Evolutionary conservation across 2,797 vertebrate genomes (phyloP), one percentile per base, ranked within the genome.

Genomic region (Tympanoctomys barrerae): DNA sequence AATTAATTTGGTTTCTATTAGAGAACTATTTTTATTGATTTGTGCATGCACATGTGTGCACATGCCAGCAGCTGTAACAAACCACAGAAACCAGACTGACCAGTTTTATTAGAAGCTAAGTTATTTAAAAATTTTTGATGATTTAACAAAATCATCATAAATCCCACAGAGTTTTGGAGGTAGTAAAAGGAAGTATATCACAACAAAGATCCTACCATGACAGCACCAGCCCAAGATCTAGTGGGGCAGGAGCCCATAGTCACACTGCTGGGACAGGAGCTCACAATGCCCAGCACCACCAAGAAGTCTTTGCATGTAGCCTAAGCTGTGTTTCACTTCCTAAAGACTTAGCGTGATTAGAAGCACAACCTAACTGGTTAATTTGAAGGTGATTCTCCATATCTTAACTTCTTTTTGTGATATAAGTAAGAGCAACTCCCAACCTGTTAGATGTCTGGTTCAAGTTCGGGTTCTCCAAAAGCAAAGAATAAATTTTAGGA

Each of bases 81-180:
- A 91, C n/a, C 66, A 82, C 61, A 93, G 85, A 95, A 94, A 94
- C 22, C 19, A 87, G 90, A 88, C 5, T 92, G 39, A 75, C 31
- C 81, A 21, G 57, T 85, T 91, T 94, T 62, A 85, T 85, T 88
- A 36, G 62, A 88, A 90, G n/a, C n/a, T 75, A 80, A 82, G 80
- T 94, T 91, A 90, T 92, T 94, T 89, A 9, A 93, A 89, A 8
- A 4, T 33, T 52, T 89, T 75, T 91, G 36, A 52, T 22, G 77
- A 81, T 26, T 46, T 96, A 59, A 89, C 2, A 70, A 80, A 93
- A 87, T 92, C 57, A 73, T 92, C 66, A 92, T 49, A 8, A 66
- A 94, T 70, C 11, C 19, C 28, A 89, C 7, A 92, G 33, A 4
- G 28, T 89, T 87, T 62, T 66, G 39, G 3, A 66, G 5, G 3